These are phyloP conservation scores for Rhagonycha fulva DNA, from an alignment of 2,888 invertebrate genomes.

Conservation along the genomic window DNA sequence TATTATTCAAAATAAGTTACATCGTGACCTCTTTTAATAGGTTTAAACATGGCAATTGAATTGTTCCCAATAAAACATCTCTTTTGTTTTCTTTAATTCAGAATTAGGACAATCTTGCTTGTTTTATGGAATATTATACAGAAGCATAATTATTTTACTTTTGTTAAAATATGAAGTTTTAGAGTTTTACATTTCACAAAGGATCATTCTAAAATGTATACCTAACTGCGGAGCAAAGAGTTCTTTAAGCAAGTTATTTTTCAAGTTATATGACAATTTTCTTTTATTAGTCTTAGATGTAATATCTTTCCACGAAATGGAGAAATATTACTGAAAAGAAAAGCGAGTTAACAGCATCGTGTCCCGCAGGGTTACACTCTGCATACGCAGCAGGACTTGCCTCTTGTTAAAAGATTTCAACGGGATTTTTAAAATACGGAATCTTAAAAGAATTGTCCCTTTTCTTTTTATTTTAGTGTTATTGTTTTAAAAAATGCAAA, in stretches of 20 bases:
- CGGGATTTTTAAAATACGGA: constrained; percentile 22
- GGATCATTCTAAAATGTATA: constrained; percentile 12
- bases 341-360: constrained; percentile 25
- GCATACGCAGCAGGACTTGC: constrained; percentile 31
- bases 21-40: neutral
- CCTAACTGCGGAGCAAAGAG: constrained; percentile 20
- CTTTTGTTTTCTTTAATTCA: neutral
- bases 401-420: constrained; percentile 19
- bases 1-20: neutral
- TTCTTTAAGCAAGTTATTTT: constrained; percentile 25
- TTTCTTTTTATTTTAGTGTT: constrained; percentile 19
- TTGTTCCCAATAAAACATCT: neutral
- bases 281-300: constrained; percentile 31
- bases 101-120: neutral
- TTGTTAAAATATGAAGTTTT: neutral
- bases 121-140: neutral
- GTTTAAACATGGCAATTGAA: neutral
- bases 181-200: neutral
- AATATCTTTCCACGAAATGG: constrained; percentile 25
- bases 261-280: constrained; percentile 29
- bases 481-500: constrained; percentile 23
- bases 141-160: neutral
- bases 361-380: constrained; percentile 31
- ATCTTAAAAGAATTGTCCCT: constrained; percentile 23
- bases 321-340: constrained; percentile 27